Evolutionary conservation across 1,140 invertebrate species (phyloP).

Genomic region (Aphelenchoides avenae): DNA sequence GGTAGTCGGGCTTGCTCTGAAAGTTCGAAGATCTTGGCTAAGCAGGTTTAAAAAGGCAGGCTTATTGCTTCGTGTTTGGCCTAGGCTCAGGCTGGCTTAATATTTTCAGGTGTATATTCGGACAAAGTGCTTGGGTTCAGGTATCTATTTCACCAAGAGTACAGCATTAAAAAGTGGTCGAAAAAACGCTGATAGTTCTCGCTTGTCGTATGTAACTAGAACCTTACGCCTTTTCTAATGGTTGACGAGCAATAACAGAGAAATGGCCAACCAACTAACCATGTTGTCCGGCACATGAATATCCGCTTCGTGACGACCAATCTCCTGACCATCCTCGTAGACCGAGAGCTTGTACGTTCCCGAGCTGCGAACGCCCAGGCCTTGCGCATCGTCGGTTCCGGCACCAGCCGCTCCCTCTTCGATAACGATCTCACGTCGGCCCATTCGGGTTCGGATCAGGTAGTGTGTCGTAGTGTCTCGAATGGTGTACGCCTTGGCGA

Average conservation of each 20-base stretch:
- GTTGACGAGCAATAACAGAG: no score
- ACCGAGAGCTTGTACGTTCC: constrained; percentile 43
- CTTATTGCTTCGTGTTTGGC: no score
- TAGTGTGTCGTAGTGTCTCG: constrained; percentile 46
- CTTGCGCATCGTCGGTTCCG: constrained; percentile 15
- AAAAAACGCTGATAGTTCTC: background rate
- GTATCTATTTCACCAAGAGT: no score
- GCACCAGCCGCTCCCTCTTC: constrained; percentile 29
- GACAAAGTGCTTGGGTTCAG: no score
- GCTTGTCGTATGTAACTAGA: no score
- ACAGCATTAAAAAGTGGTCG: background rate
- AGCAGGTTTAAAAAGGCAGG: no score
- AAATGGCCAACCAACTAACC: no score
- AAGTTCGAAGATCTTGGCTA: no score
- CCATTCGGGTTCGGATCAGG: constrained; percentile 32
- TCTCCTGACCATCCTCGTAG: constrained; percentile 44
- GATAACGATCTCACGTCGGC: constrained; percentile 35
- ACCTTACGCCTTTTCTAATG: no score
- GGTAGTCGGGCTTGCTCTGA: constrained; percentile 46
- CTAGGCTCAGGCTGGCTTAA: no score
- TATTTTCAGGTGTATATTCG: no score
- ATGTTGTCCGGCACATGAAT: constrained; percentile 45
- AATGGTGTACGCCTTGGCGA: constrained; percentile 46
- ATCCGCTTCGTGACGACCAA: constrained; percentile 44
- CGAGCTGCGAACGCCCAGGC: constrained; percentile 15